Evolutionary conservation across 35 echinoderm and acorn worm species (phyloP), one percentile per base, ranked within the genome.

Genomic region (Amphiura filiformis): DNA sequence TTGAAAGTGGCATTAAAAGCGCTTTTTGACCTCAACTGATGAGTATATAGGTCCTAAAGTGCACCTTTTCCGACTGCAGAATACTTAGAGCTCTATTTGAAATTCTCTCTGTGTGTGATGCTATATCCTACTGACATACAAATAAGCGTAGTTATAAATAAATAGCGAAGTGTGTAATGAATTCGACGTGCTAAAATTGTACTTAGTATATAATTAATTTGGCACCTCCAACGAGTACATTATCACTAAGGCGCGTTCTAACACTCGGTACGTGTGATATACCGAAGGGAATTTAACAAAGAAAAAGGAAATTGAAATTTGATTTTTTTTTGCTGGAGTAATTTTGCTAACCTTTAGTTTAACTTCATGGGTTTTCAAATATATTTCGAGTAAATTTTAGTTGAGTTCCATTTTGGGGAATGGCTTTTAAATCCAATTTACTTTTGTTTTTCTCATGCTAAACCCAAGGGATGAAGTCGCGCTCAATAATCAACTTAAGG

Each of bases 1-100:
- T 70, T 70, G 61, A 70, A 70, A 70, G 61, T 70, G 61, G 61
- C 61, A 70, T 30, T 70, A 70, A 70, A 70, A 70, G 61, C 61
- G 61, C 61, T 70, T 70, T 70, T 70, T 70, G 61, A 70, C 61
- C 61, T n/a, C 3, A 18, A 3, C 3, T n/a, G 61, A 70, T 70
- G 61, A 70, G 7, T 26, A 30, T 70, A n/a, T 30, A 30, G 61
- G 61, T 70, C 15, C 17, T 70, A 47, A 70, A 70, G 61, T 70
- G 61, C 61, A 70, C 61, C 61, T 70, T 30, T 70, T 70, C 61
- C 61, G 61, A 13, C 28, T 2, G 7, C 26, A 23, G 61, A 70
- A 70, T 70, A 70, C 11, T 15, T 26, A n/a, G 2, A n/a, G 26
- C 28, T 70, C 26, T 70, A 70, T 11, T 70, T 70, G 9, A 4